phyloP scores from a whole-genome alignment of 2,113 vertebrate species.

The Pandion haliaetus region DNA sequence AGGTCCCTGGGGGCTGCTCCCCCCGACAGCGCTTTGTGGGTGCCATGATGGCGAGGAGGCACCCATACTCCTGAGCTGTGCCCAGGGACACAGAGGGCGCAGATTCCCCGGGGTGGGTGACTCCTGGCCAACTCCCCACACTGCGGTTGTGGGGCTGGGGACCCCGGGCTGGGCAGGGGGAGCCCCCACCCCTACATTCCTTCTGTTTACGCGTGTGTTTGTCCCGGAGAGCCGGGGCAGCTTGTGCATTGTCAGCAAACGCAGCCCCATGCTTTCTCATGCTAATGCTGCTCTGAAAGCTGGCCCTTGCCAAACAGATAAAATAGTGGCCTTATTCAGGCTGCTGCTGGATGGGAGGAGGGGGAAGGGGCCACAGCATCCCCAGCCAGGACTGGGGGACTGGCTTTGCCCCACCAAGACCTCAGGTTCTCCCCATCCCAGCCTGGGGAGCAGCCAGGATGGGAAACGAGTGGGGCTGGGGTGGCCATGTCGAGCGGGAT shows the following conservation, averaged over 20 bases:
- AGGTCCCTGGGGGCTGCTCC: not conserved
- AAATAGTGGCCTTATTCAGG: conserved; percentile 92
- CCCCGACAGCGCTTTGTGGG: fast-evolving
- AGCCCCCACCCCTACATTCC: conserved; percentile 80
- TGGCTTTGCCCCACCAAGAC: not conserved
- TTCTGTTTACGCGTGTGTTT: conserved; percentile 95
- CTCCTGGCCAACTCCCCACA: not conserved
- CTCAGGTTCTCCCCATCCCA: not conserved
- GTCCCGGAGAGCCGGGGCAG: conserved; percentile 85
- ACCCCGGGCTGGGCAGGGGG: not conserved
- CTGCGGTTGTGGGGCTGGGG: not conserved
- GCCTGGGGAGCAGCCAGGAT: not conserved
- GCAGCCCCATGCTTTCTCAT: conserved; percentile 92
- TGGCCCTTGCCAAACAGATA: conserved; percentile 94
- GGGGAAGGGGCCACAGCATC: conserved; percentile 37
- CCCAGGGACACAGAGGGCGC: not conserved
- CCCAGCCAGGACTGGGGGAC: not conserved
- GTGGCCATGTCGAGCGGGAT: not conserved
- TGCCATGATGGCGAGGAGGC: fast-evolving
- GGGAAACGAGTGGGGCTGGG: fast-evolving
- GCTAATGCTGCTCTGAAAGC: conserved; percentile 90
- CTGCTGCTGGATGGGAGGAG: conserved; percentile 70
- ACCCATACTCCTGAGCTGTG: not conserved
- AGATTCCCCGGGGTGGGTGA: not conserved
- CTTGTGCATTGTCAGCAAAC: conserved; percentile 92